phyloP scores from a whole-genome alignment of 2,888 invertebrate genomes.

The Apamea epomidion region DNA sequence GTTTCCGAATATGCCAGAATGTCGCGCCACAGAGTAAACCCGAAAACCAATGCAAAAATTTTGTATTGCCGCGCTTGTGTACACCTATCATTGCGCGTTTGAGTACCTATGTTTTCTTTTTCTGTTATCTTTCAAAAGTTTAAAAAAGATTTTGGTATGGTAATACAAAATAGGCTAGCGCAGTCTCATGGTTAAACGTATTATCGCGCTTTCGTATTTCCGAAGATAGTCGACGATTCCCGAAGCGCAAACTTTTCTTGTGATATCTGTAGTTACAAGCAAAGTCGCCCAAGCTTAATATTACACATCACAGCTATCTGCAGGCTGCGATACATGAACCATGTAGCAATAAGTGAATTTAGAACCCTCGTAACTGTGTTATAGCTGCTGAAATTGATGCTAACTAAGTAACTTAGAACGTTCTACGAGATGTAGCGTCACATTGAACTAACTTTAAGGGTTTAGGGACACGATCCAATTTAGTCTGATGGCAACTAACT shows the following conservation, averaged over 20 bases:
- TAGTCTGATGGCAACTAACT: background rate
- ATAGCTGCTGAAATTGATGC: conserved; percentile 37
- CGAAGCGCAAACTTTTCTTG: background rate
- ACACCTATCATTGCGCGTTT: background rate
- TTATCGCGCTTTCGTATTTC: background rate
- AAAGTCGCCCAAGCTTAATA: background rate
- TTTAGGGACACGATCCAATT: conserved; percentile 25
- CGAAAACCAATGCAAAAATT: too few relatives aligned
- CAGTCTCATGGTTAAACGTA: too few relatives aligned
- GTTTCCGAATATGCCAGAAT: too few relatives aligned
- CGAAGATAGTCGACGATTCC: too few relatives aligned
- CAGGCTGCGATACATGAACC: background rate
- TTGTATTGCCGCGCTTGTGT: background rate
- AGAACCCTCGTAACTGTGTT: conserved; percentile 26
- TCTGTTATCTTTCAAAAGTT: too few relatives aligned
- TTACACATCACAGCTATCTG: background rate
- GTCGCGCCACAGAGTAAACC: background rate
- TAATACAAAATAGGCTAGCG: background rate
- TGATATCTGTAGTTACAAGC: background rate
- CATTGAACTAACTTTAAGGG: conserved; percentile 29
- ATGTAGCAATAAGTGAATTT: conserved; percentile 44
- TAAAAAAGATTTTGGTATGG: background rate
- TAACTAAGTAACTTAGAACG: conserved; percentile 26
- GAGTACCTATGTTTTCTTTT: too few relatives aligned
- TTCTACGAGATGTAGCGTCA: background rate